These are phyloP conservation scores for Cirrhinus molitorella DNA, from an alignment of 2,797 vertebrate species.

Conservation along the genomic window DNA sequence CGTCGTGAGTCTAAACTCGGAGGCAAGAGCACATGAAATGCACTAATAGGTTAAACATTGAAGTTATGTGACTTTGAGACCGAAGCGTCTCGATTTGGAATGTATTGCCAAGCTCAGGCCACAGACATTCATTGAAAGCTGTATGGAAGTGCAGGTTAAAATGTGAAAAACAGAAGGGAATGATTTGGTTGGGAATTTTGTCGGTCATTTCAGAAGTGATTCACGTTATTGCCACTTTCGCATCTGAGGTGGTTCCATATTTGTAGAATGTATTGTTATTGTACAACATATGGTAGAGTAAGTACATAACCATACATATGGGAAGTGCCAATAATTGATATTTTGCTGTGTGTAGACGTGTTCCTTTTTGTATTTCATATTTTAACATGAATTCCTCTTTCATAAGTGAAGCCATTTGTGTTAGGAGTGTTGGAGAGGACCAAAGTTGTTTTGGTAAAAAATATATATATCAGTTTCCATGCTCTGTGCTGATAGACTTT, in stretches of 20 bases:
- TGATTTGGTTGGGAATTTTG: conserved; percentile 71
- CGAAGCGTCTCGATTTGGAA: conserved; percentile 80
- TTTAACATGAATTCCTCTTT: conserved; percentile 79
- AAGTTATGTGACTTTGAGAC: conserved; percentile 79
- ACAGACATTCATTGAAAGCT: conserved; percentile 79
- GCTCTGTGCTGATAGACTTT: conserved; percentile 83
- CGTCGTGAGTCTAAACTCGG: conserved; percentile 65
- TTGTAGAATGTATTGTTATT: conserved; percentile 82
- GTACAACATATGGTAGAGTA: conserved; percentile 79
- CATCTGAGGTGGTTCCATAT: conserved; percentile 81
- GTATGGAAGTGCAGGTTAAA: conserved; percentile 78
- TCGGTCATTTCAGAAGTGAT: conserved; percentile 73
- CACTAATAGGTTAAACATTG: conserved; percentile 82
- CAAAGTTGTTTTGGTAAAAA: conserved; percentile 83
- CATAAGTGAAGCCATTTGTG: conserved; percentile 81
- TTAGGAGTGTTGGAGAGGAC: conserved; percentile 86
- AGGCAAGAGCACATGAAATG: conserved; percentile 84
- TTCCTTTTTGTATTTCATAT: conserved; percentile 83
- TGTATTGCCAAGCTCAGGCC: conserved; percentile 87
- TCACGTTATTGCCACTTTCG: conserved; percentile 84
- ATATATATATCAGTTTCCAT: conserved; percentile 76
- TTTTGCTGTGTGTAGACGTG: conserved; percentile 76
- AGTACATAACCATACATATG: conserved; percentile 77
- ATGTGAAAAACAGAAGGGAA: conserved; percentile 79
- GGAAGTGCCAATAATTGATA: conserved; percentile 85